Base-by-base conservation (phyloP, 2,888 invertebrate genomes). In the Diachrysia chrysitis region DNA sequence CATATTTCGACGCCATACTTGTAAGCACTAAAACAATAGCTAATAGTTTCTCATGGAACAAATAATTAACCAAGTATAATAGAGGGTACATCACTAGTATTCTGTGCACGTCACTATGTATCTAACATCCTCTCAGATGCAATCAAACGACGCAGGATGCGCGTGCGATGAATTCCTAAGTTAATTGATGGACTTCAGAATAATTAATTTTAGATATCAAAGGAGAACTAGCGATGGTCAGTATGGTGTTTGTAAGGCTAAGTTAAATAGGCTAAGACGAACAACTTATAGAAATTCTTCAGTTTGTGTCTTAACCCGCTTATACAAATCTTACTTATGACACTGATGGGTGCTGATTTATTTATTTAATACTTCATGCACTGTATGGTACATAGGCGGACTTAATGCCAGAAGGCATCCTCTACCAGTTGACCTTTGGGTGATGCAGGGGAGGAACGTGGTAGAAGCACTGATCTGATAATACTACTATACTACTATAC, bases 101-200 rank as follows among this genome's bases (percentile, higher is more conserved):
- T 82, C 89, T 17, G 4, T 21, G 37, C 89, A 88, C 87, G 87
- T 81, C 58, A 68, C 68, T 81, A 60, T 68, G 57, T 71, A 73
- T 70, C 76, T 73, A 77, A 83, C 85, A 88, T 88, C 86, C 86
- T 88, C 80, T 76, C 78, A 85, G 86, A 88, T 89, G 85, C 82
- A 83, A 87, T 88, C 84, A 83, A 63, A 79, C 79, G 80, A 57
- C 59, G 37, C 87, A 84, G 88, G 89, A 89, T 85, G 84, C 82
- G 82, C 85, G 89, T 85, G 89, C 64, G 75, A 16, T 68, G 89
- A 84, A 87, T 89, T 75, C 58, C 71, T 73, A 82, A 77, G 73
- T 58, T 77, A 66, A 77, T 75, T 76, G 71, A 81, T 79, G 57
- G 63, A 76, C 68, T 78, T 68, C 58, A 16, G 69, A 73, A 73